A percentile compares a stretch with the other conserved stretches of the same genome.
These are phyloP conservation scores for Malacoraja senta DNA, from an alignment of 2,797 vertebrate genomes.

Conservation along the genomic window DNA sequence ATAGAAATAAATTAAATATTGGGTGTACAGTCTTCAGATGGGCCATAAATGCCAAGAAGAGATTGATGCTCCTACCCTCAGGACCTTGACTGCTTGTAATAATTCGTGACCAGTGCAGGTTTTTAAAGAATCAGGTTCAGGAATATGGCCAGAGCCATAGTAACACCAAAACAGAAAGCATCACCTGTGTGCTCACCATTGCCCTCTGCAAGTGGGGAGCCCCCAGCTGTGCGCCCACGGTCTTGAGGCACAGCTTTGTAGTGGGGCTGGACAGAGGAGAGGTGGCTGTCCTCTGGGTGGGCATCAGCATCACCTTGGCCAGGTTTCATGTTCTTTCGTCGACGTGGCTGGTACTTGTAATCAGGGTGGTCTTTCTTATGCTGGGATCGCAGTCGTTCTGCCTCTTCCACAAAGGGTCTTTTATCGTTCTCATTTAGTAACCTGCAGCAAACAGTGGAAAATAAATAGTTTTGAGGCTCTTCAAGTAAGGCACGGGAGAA, in stretches of 20 bases:
- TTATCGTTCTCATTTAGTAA: constrained; percentile 89
- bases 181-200: constrained; percentile 83
- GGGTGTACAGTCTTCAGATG: neutral
- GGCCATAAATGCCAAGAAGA: constrained; percentile 9
- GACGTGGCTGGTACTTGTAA: constrained; percentile 93
- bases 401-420: constrained; percentile 91
- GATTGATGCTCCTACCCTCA: neutral
- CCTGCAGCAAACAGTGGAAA: constrained; percentile 50
- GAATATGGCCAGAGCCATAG: too few species aligned
- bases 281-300: constrained; percentile 77
- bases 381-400: constrained; percentile 87
- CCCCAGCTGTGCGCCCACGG: constrained; percentile 65
- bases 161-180: constrained; percentile 24
- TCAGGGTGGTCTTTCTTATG: constrained; percentile 97
- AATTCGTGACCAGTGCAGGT: neutral
- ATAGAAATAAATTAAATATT: neutral
- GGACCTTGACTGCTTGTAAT: neutral
- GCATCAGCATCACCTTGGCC: constrained; percentile 77
- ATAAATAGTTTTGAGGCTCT: neutral
- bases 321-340: constrained; percentile 87
- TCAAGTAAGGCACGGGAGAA: neutral
- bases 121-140: neutral
- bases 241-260: constrained; percentile 89
- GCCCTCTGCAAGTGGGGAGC: constrained; percentile 77
- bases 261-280: constrained; percentile 76